Percentiles rank a stretch among this genome's conserved stretches.
phyloP scores from a whole-genome alignment of 2,113 vertebrate genomes.

The Megaceryle torquata region DNA sequence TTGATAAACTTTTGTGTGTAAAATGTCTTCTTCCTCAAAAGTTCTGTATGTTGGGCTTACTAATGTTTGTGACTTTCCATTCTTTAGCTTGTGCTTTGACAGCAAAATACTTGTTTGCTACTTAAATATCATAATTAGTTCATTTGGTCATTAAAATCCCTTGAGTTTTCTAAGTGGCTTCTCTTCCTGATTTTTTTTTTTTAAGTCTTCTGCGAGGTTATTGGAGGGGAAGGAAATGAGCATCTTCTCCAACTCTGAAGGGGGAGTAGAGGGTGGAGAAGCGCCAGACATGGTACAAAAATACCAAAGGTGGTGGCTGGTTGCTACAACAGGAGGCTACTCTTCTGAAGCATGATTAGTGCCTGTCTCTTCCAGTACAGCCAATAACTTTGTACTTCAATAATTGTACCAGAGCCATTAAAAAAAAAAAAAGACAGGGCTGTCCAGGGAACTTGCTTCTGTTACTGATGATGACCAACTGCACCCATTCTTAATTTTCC shows the following conservation, averaged over 20 bases:
- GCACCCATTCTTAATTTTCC: background rate
- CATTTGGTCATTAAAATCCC: constrained; percentile 49
- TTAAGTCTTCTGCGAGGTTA: background rate
- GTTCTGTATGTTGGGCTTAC: constrained; percentile 33
- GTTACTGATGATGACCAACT: accelerated
- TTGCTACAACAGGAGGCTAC: background rate
- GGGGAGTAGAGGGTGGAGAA: background rate
- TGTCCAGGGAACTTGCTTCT: background rate
- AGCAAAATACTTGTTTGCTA: constrained; percentile 47
- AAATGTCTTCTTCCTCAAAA: constrained; percentile 41
- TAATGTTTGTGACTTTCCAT: constrained; percentile 44
- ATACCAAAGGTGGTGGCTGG: background rate
- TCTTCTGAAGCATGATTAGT: background rate
- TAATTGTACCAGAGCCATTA: no score
- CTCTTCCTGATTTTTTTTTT: constrained; percentile 24
- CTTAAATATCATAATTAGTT: constrained; percentile 16
- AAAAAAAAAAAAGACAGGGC: background rate
- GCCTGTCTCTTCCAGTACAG: background rate
- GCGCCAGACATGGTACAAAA: background rate
- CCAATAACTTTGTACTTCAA: background rate
- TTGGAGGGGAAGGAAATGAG: background rate
- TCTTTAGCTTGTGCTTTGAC: constrained; percentile 19
- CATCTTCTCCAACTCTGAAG: background rate
- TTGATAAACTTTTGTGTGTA: constrained; percentile 68
- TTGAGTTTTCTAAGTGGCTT: constrained; percentile 61